Conservation (phyloP, 2,113 vertebrate species). For the Struthidea cinerea region DNA sequence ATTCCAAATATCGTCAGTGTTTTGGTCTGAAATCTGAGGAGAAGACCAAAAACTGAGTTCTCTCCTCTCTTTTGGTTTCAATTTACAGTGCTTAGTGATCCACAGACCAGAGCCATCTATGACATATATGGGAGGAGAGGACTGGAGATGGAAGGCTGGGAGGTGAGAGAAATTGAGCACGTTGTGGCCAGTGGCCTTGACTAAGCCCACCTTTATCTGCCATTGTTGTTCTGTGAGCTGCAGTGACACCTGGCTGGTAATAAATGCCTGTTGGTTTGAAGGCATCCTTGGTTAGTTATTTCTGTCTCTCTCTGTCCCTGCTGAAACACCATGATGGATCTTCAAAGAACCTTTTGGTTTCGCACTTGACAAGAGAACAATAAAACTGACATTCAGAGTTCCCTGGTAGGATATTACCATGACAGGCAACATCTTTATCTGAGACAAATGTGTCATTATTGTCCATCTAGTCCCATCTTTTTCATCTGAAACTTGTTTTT, state of each 20-base stretch:
- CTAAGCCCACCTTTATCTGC: neutral
- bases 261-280: neutral
- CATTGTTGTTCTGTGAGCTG: neutral
- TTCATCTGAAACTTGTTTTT: neutral
- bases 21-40: neutral
- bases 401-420: neutral
- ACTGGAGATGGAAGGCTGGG: constrained; percentile 98
- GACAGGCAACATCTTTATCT: neutral
- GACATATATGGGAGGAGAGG: constrained; percentile 97
- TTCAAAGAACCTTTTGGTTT: neutral
- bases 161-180: constrained; percentile 77
- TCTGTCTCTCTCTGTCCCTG: neutral
- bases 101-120: constrained; percentile 96
- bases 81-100: constrained; percentile 90
- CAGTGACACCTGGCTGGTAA: neutral
- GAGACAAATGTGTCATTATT: neutral
- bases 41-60: neutral
- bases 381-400: constrained; percentile 7
- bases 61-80: constrained; percentile 30
- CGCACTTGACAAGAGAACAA: constrained; percentile 6
- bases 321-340: neutral
- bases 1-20: neutral
- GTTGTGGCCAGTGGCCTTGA: neutral
- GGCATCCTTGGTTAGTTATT: neutral
- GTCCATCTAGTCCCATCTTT: neutral